A percentile compares a stretch with the other conserved stretches of the same genome.
These are phyloP conservation scores for Gallinago stenura DNA, from an alignment of 2,797 vertebrate species.

Conservation along the genomic window DNA sequence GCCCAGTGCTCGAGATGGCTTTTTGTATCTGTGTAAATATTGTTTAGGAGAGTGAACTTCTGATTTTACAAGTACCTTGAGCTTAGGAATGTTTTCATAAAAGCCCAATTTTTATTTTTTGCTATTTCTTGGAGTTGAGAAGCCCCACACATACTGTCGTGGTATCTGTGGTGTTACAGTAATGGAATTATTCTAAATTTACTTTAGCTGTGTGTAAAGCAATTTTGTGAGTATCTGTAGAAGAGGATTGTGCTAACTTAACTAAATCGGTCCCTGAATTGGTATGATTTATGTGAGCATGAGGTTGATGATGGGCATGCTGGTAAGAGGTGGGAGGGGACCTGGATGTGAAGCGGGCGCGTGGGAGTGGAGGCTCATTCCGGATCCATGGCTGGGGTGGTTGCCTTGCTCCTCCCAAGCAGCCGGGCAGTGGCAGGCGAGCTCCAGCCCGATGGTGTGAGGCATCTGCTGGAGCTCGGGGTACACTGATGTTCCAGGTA, in stretches of 20 bases:
- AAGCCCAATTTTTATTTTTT: neutral
- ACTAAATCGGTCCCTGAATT: neutral
- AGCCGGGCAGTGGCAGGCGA: accelerated
- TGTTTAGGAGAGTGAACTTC: neutral
- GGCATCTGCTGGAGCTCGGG: neutral
- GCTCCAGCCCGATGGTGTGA: accelerated
- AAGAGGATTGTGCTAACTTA: neutral
- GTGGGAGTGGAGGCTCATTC: neutral
- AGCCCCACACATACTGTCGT: neutral
- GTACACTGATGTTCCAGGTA: neutral
- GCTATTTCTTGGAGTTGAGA: neutral
- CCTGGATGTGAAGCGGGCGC: neutral
- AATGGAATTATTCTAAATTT: neutral
- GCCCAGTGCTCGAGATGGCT: neutral
- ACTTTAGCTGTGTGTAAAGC: neutral
- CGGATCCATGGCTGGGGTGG: accelerated
- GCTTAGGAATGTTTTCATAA: neutral
- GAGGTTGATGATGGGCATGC: neutral
- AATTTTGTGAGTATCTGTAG: neutral
- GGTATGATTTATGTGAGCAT: neutral
- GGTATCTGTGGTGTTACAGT: neutral
- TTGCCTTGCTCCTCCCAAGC: neutral
- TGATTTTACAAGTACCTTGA: neutral
- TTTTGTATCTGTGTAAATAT: neutral
- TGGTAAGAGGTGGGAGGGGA: neutral